Percentiles rank a stretch among this genome's conserved stretches.
Conservation (phyloP, 2,888 invertebrate species). For the Synergus itoensis region DNA sequence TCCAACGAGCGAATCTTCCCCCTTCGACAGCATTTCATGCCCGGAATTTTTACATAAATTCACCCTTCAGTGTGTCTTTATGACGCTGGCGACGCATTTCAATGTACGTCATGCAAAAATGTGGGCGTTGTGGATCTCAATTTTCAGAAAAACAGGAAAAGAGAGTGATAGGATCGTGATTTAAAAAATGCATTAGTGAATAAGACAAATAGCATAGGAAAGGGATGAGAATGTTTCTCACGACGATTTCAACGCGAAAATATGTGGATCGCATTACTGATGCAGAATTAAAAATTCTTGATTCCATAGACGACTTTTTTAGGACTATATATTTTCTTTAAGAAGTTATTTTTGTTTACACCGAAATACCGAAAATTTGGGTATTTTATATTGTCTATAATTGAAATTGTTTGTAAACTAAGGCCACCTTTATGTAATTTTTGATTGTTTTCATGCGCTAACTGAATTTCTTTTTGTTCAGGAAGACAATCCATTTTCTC, state of each 20-base stretch:
- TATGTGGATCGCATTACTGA: background rate
- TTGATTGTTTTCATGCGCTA: background rate
- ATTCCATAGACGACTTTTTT: background rate
- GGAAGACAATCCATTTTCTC: background rate
- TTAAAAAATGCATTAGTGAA: background rate
- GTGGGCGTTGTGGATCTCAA: background rate
- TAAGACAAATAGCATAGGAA: background rate
- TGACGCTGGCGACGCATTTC: background rate
- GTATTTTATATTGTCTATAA: background rate
- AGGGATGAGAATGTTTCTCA: background rate
- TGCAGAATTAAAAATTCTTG: slow-evolving; percentile 4
- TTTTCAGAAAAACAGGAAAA: background rate
- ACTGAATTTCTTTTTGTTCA: background rate
- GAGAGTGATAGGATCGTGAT: background rate
- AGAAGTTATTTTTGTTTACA: background rate
- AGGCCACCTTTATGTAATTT: background rate
- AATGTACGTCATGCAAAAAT: background rate
- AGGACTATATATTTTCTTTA: background rate
- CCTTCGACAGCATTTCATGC: background rate
- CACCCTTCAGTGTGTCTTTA: background rate
- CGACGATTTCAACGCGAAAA: background rate
- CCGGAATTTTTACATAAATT: background rate
- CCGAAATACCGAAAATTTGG: no score
- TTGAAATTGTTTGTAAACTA: background rate
- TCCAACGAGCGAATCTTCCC: background rate